Evolutionary conservation across 2,888 invertebrate species (phyloP).

Genomic region (Sarcophaga variegata): DNA sequence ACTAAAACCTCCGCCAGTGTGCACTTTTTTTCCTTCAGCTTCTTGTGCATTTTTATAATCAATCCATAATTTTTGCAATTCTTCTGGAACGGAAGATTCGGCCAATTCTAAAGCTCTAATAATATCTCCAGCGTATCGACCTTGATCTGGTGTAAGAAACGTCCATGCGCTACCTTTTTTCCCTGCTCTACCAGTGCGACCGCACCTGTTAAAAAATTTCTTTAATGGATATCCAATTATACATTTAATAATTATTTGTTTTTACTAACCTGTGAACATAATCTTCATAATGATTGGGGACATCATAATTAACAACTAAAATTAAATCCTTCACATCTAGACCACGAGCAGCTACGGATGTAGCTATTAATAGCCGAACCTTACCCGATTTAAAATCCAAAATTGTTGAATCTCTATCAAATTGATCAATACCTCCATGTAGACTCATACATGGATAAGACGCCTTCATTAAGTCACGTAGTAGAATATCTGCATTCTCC

Average conservation of each 20-base stretch:
- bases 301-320: conserved; percentile 98
- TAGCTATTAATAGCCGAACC: conserved; percentile 96
- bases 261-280: conserved; percentile 91
- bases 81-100: conserved; percentile 88
- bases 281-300: conserved; percentile 99
- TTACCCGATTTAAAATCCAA: conserved; percentile 98
- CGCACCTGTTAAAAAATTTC: conserved; percentile 86
- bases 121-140: conserved; percentile 95
- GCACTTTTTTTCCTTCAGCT: conserved; percentile 95
- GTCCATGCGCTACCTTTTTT: conserved; percentile 99
- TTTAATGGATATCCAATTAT: neutral
- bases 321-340: conserved; percentile 99
- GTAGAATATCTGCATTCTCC: conserved; percentile 95
- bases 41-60: conserved; percentile 94
- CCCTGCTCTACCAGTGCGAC: conserved; percentile 94
- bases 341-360: conserved; percentile 98
- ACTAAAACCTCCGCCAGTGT: conserved; percentile 95
- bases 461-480: conserved; percentile 97
- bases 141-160: conserved; percentile 97
- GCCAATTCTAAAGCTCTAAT: conserved; percentile 95
- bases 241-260: neutral
- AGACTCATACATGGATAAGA: conserved; percentile 98
- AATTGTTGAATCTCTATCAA: conserved; percentile 98
- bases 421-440: conserved; percentile 99
- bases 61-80: conserved; percentile 91